A percentile compares a stretch with the other conserved stretches of the same genome.
These are phyloP conservation scores for Nasua narica DNA, from an alignment of 2,797 vertebrate genomes.

Conservation along the genomic window DNA sequence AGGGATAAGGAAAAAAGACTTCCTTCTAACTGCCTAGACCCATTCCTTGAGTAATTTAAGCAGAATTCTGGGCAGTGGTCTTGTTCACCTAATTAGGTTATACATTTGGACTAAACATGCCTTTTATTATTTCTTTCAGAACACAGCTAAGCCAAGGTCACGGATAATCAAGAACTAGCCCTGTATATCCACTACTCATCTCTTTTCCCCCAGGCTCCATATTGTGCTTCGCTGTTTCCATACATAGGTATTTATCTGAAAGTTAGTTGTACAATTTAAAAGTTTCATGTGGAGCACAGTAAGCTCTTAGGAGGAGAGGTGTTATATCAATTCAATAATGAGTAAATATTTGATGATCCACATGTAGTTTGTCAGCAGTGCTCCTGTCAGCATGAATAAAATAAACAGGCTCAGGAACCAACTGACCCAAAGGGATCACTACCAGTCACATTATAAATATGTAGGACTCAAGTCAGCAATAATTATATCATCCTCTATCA, in stretches of 20 bases:
- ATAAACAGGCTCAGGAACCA: constrained; percentile 73
- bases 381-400: constrained; percentile 71
- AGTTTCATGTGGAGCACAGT: constrained; percentile 41
- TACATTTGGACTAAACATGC: neutral
- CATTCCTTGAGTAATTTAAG: neutral
- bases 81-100: neutral
- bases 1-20: neutral
- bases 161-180: neutral
- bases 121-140: neutral
- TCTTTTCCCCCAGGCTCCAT: neutral
- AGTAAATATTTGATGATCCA: constrained; percentile 68
- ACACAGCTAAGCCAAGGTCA: neutral
- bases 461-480: constrained; percentile 59
- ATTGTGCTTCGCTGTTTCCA: neutral
- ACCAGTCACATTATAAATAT: constrained; percentile 69
- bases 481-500: constrained; percentile 64
- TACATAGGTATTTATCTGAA: neutral
- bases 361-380: constrained; percentile 61
- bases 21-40: neutral
- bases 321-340: constrained; percentile 27
- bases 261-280: constrained; percentile 47
- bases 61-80: neutral
- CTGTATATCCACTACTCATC: neutral
- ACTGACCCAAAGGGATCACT: constrained; percentile 66
- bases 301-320: constrained; percentile 37